phyloP scores from a whole-genome alignment of 1,140 invertebrate species.

The Drosophila nasuta region DNA sequence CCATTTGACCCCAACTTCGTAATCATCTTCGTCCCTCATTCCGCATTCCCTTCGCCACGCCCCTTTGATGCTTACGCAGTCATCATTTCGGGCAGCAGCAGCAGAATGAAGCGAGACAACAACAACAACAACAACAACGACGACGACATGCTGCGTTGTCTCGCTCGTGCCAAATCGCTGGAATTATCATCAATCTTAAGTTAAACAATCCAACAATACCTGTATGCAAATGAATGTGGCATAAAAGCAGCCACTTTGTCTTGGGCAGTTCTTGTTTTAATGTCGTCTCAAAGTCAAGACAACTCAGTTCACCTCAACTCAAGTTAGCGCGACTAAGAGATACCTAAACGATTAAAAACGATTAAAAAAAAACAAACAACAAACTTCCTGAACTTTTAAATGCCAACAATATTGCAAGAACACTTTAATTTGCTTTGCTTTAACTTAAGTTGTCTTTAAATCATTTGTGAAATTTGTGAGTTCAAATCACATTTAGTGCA shows the following conservation, averaged over 20 bases:
- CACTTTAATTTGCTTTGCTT: too few relatives aligned
- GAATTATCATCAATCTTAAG: constrained; percentile 51
- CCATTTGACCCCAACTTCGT: neutral
- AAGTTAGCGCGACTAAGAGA: constrained; percentile 4
- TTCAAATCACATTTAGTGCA: too few relatives aligned
- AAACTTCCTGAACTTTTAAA: too few relatives aligned
- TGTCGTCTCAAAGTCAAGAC: constrained; percentile 1
- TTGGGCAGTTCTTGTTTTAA: constrained; percentile 40
- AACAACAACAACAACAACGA: too few relatives aligned
- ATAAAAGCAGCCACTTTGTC: constrained; percentile 35
- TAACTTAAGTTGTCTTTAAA: too few relatives aligned
- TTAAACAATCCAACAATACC: constrained; percentile 34
- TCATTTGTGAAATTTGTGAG: too few relatives aligned
- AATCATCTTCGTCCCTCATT: neutral
- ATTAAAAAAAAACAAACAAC: too few relatives aligned
- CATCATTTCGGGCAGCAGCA: neutral
- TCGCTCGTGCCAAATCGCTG: constrained; percentile 50
- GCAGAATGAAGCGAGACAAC: too few relatives aligned
- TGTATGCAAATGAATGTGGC: constrained; percentile 45
- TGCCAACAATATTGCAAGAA: too few relatives aligned
- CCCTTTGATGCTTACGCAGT: constrained; percentile 1
- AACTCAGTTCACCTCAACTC: neutral
- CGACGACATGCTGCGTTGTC: constrained; percentile 4
- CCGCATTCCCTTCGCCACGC: neutral
- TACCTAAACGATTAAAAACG: neutral